Percentiles rank a stretch among this genome's conserved stretches.
phyloP scores from a whole-genome alignment of 2,888 invertebrate species.

The Siphlonurus alternatus region DNA sequence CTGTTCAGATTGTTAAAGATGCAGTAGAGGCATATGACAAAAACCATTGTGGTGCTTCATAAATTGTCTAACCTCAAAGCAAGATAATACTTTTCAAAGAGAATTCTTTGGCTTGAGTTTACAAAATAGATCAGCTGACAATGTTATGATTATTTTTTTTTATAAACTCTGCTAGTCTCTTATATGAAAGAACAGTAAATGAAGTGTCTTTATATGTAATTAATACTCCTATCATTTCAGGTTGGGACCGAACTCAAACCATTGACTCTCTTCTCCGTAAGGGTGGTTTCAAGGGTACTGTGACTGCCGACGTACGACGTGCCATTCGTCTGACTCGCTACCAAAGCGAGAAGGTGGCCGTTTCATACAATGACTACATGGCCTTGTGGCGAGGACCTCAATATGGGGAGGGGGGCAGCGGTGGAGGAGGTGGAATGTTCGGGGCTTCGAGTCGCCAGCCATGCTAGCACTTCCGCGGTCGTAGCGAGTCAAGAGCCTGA shows the following conservation, averaged over 20 bases:
- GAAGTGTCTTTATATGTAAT: no score
- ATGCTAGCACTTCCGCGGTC: not conserved
- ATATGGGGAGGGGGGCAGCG: constrained; percentile 16
- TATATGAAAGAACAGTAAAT: no score
- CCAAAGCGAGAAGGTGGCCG: constrained; percentile 88
- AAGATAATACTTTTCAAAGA: no score
- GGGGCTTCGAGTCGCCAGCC: not conserved
- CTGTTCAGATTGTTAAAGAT: no score
- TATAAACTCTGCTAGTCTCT: no score
- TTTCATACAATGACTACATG: constrained; percentile 49
- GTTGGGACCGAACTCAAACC: constrained; percentile 97
- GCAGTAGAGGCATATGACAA: no score
- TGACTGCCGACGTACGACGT: constrained; percentile 73
- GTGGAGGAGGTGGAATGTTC: constrained; percentile 22
- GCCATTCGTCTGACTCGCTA: constrained; percentile 90
- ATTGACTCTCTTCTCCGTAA: constrained; percentile 94
- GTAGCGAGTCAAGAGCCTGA: not conserved
- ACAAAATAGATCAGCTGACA: no score
- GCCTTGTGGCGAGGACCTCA: constrained; percentile 13
- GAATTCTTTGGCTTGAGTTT: no score
- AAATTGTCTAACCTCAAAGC: no score
- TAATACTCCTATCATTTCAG: no score
- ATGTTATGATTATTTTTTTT: no score
- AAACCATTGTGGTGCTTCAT: no score
- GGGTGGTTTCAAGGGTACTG: constrained; percentile 85